Conservation (phyloP, 2,113 vertebrate species). For the Indicator maculatus region DNA sequence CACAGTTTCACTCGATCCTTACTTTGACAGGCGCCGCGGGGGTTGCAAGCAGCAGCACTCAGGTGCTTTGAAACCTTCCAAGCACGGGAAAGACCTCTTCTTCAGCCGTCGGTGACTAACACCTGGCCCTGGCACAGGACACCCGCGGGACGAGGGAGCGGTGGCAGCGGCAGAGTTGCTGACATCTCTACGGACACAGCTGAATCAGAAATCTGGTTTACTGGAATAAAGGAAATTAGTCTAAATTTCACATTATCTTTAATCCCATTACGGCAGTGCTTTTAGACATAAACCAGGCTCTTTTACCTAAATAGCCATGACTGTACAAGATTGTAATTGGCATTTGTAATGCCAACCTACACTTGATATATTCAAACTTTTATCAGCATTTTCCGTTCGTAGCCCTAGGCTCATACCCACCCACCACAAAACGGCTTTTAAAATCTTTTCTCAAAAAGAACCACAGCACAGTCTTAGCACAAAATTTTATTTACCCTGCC, state of each 20-base stretch:
- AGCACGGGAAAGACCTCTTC: fast-evolving
- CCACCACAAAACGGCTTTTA: not conserved
- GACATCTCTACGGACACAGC: not conserved
- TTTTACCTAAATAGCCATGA: not conserved
- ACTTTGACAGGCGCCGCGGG: not conserved
- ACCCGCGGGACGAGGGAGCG: not conserved
- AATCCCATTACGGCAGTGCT: not conserved
- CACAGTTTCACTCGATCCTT: fast-evolving
- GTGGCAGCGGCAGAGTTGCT: not conserved
- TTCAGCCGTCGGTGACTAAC: fast-evolving
- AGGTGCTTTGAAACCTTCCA: fast-evolving
- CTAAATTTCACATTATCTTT: not conserved
- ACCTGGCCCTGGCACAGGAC: not conserved
- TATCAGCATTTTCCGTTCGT: not conserved
- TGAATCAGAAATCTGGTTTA: too few relatives aligned
- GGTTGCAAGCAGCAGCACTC: fast-evolving
- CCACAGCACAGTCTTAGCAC: constrained; percentile 5
- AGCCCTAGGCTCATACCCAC: fast-evolving
- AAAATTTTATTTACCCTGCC: constrained; percentile 68
- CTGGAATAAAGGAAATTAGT: fast-evolving
- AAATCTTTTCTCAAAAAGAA: not conserved
- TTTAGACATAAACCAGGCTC: not conserved
- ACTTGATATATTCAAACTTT: too few relatives aligned
- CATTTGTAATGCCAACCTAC: not conserved
- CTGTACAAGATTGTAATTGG: too few relatives aligned